Conservation (phyloP, 2,797 vertebrate species). For the Arctocebus calabarensis region DNA sequence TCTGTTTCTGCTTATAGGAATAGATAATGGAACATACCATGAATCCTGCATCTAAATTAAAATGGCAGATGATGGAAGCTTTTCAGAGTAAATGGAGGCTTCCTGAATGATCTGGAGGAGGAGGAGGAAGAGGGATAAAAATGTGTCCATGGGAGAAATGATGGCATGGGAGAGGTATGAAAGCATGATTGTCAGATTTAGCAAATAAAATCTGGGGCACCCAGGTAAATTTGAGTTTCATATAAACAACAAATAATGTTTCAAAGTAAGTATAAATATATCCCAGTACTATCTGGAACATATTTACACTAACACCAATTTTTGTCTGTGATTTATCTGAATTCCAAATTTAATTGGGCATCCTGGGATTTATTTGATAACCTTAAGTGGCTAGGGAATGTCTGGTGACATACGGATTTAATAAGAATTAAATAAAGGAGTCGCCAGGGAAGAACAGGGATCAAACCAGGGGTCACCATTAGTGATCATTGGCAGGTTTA, state of each 20-base stretch:
- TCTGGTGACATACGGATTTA: neutral
- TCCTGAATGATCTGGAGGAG: neutral
- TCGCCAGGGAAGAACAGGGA: no score
- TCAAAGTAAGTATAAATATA: neutral
- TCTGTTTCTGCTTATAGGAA: neutral
- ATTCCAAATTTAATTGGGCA: neutral
- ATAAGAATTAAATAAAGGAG: neutral
- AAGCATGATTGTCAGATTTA: neutral
- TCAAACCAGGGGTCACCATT: neutral
- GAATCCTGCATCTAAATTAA: neutral
- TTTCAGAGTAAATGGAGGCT: neutral
- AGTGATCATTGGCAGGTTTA: neutral
- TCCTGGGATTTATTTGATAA: neutral
- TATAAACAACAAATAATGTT: neutral
- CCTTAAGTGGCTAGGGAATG: neutral
- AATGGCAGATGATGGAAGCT: neutral
- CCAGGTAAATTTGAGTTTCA: constrained; percentile 22
- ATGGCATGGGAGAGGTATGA: neutral
- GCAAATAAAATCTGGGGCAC: neutral
- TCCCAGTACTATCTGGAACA: neutral
- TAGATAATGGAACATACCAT: neutral
- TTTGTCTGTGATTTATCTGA: neutral
- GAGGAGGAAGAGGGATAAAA: neutral
- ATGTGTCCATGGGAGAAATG: neutral
- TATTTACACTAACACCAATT: neutral